Evolutionary conservation across 2,797 vertebrate genomes (phyloP).

Genomic region (Chromobotia macracanthus): DNA sequence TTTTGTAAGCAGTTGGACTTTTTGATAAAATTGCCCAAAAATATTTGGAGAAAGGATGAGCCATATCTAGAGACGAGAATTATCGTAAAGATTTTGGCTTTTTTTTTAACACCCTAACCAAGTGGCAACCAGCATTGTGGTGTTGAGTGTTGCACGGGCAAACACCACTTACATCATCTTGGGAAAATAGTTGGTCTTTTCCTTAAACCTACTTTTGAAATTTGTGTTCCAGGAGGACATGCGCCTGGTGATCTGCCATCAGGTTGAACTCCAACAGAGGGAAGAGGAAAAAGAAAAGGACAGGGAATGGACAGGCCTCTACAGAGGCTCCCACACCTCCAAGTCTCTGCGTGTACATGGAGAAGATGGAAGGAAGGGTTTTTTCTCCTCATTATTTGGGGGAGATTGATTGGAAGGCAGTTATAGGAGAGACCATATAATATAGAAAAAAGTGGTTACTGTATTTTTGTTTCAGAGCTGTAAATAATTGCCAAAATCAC

Average conservation of each 20-base stretch:
- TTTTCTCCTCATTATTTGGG: conserved; percentile 79
- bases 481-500: conserved; percentile 35
- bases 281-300: conserved; percentile 72
- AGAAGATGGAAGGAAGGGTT: conserved; percentile 71
- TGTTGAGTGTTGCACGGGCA: background rate
- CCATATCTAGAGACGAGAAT: no score
- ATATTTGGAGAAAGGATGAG: no score
- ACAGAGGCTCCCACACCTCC: conserved; percentile 67
- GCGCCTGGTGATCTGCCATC: conserved; percentile 78
- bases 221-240: conserved; percentile 78
- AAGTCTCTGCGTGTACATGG: conserved; percentile 75
- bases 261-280: conserved; percentile 73
- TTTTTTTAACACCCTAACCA: background rate
- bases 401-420: conserved; percentile 64
- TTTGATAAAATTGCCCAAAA: no score
- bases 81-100: conserved; percentile 77
- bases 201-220: background rate
- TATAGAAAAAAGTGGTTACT: background rate
- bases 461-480: conserved; percentile 50
- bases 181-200: background rate
- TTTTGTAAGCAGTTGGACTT: no score
- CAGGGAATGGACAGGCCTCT: conserved; percentile 58
- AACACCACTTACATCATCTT: background rate
- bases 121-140: background rate
- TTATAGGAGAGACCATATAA: background rate